phyloP scores from a whole-genome alignment of 2,888 invertebrate species.

The Amphipoea lucens region DNA sequence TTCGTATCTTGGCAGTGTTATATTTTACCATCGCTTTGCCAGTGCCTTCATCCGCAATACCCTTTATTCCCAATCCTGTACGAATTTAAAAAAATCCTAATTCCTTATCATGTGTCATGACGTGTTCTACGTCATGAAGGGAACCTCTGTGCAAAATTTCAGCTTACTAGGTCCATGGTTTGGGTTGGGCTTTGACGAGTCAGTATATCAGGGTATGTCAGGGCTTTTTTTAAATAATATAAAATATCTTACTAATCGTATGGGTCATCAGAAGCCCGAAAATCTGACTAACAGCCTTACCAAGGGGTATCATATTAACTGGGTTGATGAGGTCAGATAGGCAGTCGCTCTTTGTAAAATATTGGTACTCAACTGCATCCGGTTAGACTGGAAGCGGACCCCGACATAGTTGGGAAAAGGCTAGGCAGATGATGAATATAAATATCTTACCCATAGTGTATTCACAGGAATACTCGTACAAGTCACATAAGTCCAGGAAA shows the following conservation, averaged over 20 bases:
- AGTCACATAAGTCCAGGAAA: conserved; percentile 85
- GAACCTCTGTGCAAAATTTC: background rate
- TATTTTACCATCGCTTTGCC: background rate
- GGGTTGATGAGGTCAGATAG: no score
- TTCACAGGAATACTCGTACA: conserved; percentile 87
- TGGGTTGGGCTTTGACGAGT: background rate
- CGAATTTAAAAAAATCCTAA: background rate
- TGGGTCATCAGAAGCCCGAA: no score
- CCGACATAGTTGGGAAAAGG: no score
- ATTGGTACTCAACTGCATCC: no score
- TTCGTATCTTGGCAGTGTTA: no score
- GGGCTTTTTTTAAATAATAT: background rate
- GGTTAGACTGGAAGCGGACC: no score
- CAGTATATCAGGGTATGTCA: background rate
- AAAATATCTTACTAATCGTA: no score
- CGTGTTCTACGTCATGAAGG: background rate
- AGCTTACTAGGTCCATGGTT: background rate
- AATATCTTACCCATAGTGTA: conserved; percentile 82
- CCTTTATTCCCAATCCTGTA: background rate
- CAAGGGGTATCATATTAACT: no score
- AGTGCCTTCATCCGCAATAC: background rate
- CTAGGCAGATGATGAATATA: no score
- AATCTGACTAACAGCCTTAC: no score
- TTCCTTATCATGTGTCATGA: no score
- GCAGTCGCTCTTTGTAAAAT: no score